Evolutionary conservation across 2,797 vertebrate genomes (phyloP).

Genomic region (Channallabes apus): DNA sequence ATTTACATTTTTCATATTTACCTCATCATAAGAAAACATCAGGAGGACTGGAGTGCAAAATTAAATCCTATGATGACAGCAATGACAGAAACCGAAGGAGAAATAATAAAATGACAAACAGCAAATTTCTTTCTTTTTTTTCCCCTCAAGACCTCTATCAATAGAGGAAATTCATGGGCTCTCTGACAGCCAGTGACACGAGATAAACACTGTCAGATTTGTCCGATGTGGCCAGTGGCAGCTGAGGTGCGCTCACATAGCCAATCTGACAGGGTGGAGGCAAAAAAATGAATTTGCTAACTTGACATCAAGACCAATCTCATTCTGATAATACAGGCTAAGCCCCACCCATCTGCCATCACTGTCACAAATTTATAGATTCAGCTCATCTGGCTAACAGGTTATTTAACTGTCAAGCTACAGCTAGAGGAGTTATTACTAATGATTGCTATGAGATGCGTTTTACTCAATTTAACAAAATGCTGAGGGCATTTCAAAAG

Average conservation of each 20-base stretch:
- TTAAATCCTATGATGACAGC: constrained; percentile 7
- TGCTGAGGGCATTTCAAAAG: neutral
- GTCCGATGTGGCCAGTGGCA: constrained; percentile 51
- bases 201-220: constrained; percentile 65
- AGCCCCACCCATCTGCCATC: constrained; percentile 39
- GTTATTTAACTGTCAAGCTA: constrained; percentile 62
- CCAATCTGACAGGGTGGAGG: constrained; percentile 63
- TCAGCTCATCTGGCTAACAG: constrained; percentile 48
- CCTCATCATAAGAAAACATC: neutral
- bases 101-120: constrained; percentile 21
- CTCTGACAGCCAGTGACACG: constrained; percentile 60
- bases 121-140: constrained; percentile 12
- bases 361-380: constrained; percentile 46
- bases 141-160: constrained; percentile 54
- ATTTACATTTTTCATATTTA: constrained; percentile 15
- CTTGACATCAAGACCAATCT: constrained; percentile 57
- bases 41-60: constrained; percentile 4
- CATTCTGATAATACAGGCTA: constrained; percentile 56
- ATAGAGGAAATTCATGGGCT: constrained; percentile 60
- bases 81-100: constrained; percentile 24
- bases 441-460: neutral
- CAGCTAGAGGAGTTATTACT: constrained; percentile 44
- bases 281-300: constrained; percentile 54
- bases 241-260: constrained; percentile 56
- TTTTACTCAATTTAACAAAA: constrained; percentile 7